Percentiles rank a stretch among this genome's conserved stretches.
Conservation (phyloP, 2,888 invertebrate species). For the Pemphredon lugubris region DNA sequence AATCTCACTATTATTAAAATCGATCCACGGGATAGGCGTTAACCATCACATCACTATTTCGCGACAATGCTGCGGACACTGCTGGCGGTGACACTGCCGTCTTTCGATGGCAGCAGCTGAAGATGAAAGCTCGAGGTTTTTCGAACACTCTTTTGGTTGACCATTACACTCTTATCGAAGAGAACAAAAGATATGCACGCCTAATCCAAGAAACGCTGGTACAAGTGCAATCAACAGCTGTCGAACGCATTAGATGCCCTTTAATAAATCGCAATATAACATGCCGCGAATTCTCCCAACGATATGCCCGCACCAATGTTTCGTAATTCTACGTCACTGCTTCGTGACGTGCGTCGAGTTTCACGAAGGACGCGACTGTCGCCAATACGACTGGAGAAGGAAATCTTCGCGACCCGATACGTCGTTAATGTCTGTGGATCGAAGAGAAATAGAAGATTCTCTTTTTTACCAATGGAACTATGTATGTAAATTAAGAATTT, state of each 20-base stretch:
- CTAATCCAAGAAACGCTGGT: neutral
- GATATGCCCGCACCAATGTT: conserved; percentile 9
- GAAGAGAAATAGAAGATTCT: too few species aligned
- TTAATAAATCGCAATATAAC: conserved; percentile 3
- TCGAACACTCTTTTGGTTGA: neutral
- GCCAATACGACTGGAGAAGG: conserved; percentile 6
- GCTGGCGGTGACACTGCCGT: conserved; percentile 27
- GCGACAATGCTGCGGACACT: conserved; percentile 32
- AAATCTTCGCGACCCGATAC: conserved; percentile 10
- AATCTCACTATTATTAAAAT: neutral
- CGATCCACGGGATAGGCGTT: conserved; percentile 1
- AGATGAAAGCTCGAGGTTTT: conserved; percentile 24
- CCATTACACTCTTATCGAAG: neutral
- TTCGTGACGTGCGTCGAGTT: conserved; percentile 35
- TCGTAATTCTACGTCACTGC: conserved; percentile 41
- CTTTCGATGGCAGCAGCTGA: conserved; percentile 31
- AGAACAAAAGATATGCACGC: neutral
- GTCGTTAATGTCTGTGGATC: too few species aligned
- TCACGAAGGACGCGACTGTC: conserved; percentile 38
- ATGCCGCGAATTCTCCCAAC: neutral
- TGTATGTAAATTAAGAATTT: too few species aligned
- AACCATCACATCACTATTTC: conserved; percentile 23
- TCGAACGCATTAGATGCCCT: too few species aligned
- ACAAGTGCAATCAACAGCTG: neutral
- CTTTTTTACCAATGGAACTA: too few species aligned